phyloP scores from a whole-genome alignment of 2,797 vertebrate species.

The Apodemus agrarius region DNA sequence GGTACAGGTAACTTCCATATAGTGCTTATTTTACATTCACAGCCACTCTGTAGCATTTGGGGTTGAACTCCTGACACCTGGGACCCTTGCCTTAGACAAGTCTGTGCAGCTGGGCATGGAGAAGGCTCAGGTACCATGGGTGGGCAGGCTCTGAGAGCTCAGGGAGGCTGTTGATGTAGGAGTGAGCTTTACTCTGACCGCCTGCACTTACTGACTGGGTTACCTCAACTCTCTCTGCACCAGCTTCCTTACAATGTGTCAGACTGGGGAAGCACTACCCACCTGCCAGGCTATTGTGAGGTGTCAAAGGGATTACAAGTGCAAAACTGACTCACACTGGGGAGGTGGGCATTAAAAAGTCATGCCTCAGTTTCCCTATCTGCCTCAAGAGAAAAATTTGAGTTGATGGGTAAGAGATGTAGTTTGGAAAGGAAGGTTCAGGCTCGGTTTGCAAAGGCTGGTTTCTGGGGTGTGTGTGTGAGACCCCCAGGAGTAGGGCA shows the following conservation, averaged over 20 bases:
- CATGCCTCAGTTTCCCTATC: neutral
- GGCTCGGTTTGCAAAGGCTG: neutral
- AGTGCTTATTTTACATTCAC: neutral
- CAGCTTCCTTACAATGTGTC: fast-evolving
- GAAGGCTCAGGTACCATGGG: neutral
- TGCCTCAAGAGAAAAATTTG: neutral
- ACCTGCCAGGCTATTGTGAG: neutral
- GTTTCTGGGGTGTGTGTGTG: neutral
- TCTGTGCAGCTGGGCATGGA: neutral
- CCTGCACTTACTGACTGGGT: neutral
- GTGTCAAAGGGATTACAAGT: neutral
- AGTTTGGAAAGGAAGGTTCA: neutral
- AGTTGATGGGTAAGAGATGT: neutral
- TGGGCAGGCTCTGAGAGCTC: neutral
- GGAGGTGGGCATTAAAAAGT: neutral
- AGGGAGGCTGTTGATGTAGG: neutral
- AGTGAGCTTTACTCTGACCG: neutral
- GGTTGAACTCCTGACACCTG: neutral
- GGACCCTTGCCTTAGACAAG: neutral
- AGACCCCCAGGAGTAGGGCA: neutral
- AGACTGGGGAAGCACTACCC: neutral
- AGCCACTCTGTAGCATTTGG: neutral
- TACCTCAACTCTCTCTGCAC: neutral
- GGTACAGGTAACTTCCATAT: neutral
- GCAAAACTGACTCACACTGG: neutral